Evolutionary conservation across 2,888 invertebrate species (phyloP), one percentile per base, ranked within the genome.

Genomic region (Heliconius hortense): DNA sequence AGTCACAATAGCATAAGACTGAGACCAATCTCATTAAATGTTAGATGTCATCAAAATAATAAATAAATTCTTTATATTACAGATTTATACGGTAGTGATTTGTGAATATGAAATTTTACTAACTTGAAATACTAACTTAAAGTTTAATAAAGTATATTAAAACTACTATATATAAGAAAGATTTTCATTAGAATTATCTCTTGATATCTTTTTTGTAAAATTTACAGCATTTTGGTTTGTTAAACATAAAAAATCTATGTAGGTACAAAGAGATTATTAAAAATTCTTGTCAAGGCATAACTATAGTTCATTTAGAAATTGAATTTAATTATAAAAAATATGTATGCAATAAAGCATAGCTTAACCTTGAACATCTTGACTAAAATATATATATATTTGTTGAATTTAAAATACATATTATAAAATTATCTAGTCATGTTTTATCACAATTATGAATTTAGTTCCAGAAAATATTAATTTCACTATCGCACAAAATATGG

Each of bases 21-120:
- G 90, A 90, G 88, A 89, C 88, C 90, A 90, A 90, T 87, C 87
- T 88, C 87, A 86, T 86, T 81, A 79, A 80, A 80, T 66, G 64
- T 76, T 76, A 72, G 73, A 70, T 60, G 48, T 66, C 75, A 77
- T 77, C 35, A 60, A 73, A 64, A 60, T 31, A 62, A 35, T 74
- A 74, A 35, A 35, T 62, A 76, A 78, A 70, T 79, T 56, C 35
- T 75, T 71, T 64, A 62, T 71, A 75, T 66, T 60, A 43, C 60
- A 74, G 62, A 74, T 74, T 74, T 74, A 66, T 71, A 75, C 66
- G 2, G 56, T 74, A 66, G 56, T 64, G 53, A 63, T 70, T 35
- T 63, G 59, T 60, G 31, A 64, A 74, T 68, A 59, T 35, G 15
- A 68, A 68, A 18, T 43, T 68, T 68, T 69, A 68, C 28, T 53